phyloP scores from a whole-genome alignment of 2,888 invertebrate species.

The Pollenia labialis region DNA sequence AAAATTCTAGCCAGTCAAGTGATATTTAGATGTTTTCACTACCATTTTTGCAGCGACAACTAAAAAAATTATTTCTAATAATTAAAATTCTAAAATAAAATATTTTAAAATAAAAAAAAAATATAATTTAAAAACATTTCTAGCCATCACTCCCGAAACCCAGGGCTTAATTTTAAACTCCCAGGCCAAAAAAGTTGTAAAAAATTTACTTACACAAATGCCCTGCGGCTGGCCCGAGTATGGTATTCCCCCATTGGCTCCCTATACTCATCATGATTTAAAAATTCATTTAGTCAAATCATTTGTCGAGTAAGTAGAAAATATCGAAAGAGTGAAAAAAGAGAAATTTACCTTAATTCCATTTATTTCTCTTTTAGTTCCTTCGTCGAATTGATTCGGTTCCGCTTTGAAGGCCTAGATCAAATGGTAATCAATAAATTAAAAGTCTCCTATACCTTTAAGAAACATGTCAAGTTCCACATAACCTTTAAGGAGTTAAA shows the following conservation, averaged over 20 bases:
- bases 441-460: slow-evolving; percentile 79
- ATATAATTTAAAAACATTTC: neutral
- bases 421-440: slow-evolving; percentile 78
- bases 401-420: slow-evolving; percentile 81
- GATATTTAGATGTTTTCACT: no score
- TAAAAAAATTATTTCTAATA: no score
- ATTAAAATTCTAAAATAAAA: no score
- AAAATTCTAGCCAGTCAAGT: no score
- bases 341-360: neutral
- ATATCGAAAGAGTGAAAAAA: neutral
- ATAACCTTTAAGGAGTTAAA: slow-evolving; percentile 77
- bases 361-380: slow-evolving; percentile 68
- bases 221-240: slow-evolving; percentile 81
- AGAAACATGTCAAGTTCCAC: slow-evolving; percentile 79
- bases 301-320: slow-evolving; percentile 78
- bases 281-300: slow-evolving; percentile 77
- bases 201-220: slow-evolving; percentile 77
- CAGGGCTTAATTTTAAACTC: slow-evolving; percentile 78
- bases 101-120: neutral
- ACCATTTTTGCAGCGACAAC: no score
- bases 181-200: slow-evolving; percentile 78
- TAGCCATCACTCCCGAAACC: slow-evolving; percentile 75
- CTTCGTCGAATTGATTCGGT: slow-evolving; percentile 77
- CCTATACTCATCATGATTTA: slow-evolving; percentile 80
- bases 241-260: slow-evolving; percentile 81